Conservation (phyloP, 2,797 vertebrate genomes). For the Parauchenoglanis ngamensis region DNA sequence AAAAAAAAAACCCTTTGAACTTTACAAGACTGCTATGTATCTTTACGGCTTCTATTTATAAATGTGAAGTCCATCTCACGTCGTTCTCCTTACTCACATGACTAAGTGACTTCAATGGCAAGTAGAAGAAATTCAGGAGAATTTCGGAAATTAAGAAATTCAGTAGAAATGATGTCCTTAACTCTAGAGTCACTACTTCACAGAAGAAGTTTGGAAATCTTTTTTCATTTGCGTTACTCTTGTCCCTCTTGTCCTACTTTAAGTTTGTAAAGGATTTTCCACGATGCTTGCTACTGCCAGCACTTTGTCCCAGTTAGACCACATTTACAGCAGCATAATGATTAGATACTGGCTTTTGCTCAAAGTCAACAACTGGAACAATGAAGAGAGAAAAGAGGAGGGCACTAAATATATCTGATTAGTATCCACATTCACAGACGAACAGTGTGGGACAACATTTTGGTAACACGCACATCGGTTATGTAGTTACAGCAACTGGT, state of each 20-base stretch:
- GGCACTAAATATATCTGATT: conserved; percentile 50
- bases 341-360: conserved; percentile 15
- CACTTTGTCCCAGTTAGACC: conserved; percentile 20
- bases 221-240: conserved; percentile 15
- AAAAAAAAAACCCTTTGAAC: conserved; percentile 37
- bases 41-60: not conserved
- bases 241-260: conserved; percentile 18
- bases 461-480: conserved; percentile 10
- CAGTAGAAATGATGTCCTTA: not conserved
- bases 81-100: conserved; percentile 14
- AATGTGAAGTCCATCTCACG: conserved; percentile 8
- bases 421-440: conserved; percentile 23
- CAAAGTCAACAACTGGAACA: conserved; percentile 34
- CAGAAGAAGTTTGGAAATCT: conserved; percentile 25
- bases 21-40: not conserved
- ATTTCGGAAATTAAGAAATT: not conserved
- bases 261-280: conserved; percentile 32
- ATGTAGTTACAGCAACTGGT: conserved; percentile 12
- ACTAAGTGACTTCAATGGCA: not conserved
- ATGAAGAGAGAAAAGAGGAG: conserved; percentile 14
- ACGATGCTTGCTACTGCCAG: conserved; percentile 33
- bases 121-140: not conserved
- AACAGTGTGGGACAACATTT: conserved; percentile 9
- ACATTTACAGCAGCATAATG: conserved; percentile 2
- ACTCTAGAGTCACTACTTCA: not conserved